Conservation (phyloP, 2,888 invertebrate species). For the Oxycera nigricornis region DNA sequence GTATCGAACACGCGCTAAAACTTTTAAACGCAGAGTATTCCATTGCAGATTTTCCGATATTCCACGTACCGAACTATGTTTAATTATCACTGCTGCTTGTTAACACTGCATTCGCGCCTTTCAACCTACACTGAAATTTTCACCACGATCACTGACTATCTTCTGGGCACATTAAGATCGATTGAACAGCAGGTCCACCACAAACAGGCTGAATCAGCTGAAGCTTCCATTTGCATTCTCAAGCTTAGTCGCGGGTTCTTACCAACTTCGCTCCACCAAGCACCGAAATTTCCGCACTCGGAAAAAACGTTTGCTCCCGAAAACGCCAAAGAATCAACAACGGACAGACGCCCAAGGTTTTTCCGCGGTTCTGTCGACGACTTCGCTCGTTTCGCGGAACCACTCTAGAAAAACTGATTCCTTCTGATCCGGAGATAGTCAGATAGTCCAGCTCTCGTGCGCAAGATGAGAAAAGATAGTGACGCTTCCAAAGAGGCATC, state of each 20-base stretch:
- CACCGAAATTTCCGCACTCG: not conserved
- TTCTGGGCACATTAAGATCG: not conserved
- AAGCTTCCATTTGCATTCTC: not conserved
- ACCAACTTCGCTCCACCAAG: not conserved
- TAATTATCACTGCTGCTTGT: too few relatives aligned
- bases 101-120: too few relatives aligned
- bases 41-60: too few relatives aligned
- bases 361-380: not conserved
- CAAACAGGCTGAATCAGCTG: not conserved
- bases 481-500: not conserved
- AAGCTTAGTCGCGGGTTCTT: not conserved
- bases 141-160: not conserved
- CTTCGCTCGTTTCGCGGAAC: not conserved
- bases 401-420: not conserved
- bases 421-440: too few relatives aligned
- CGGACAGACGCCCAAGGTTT: not conserved
- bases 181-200: not conserved
- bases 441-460: not conserved
- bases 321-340: not conserved
- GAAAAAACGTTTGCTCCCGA: conserved; percentile 5
- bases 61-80: too few relatives aligned
- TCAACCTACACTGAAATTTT: not conserved
- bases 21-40: too few relatives aligned
- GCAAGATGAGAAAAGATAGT: not conserved
- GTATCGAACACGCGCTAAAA: too few relatives aligned